A percentile compares a stretch with the other conserved stretches of the same genome.
Conservation (phyloP, 2,797 vertebrate genomes). For the Phataginus tricuspis region DNA sequence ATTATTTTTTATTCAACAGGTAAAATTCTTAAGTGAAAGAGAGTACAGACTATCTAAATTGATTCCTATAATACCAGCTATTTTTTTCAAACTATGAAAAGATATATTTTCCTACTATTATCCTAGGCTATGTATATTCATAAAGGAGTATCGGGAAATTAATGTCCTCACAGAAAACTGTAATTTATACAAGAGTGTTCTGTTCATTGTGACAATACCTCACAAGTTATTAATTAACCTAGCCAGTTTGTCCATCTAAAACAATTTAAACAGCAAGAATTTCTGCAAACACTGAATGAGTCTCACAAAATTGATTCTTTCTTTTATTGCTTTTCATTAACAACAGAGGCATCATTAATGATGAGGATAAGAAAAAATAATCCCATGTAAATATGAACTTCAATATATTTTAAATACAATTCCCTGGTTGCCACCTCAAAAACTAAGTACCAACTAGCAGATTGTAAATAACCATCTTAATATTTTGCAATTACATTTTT, state of each 20-base stretch:
- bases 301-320: background rate
- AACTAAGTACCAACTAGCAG: background rate
- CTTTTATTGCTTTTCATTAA: background rate
- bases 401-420: background rate
- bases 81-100: background rate
- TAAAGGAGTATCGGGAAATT: background rate
- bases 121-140: background rate
- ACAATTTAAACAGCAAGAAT: background rate
- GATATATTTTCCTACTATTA: background rate
- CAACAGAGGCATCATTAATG: background rate
- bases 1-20: background rate
- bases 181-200: background rate
- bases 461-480: background rate
- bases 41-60: background rate
- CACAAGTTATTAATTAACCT: background rate
- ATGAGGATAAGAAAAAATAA: background rate
- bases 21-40: conserved; percentile 26
- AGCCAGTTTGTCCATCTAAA: background rate
- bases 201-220: background rate
- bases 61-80: background rate
- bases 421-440: background rate
- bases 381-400: background rate
- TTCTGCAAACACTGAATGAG: background rate
- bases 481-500: background rate
- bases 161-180: background rate